phyloP scores from a whole-genome alignment of 2,797 vertebrate species.

The Sylvilagus floridanus region DNA sequence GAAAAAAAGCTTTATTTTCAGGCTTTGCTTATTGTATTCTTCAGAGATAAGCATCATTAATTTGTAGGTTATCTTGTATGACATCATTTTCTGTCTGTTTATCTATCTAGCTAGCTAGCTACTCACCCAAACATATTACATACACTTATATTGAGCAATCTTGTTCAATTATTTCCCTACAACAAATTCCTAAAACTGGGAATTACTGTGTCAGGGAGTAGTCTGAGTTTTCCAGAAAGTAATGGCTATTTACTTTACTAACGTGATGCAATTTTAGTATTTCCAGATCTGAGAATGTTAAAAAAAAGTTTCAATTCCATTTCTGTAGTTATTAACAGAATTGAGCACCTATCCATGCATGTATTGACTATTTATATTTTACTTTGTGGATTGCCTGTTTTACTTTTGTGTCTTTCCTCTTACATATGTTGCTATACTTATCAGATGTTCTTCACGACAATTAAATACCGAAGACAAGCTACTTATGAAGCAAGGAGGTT shows the following conservation, averaged over 20 bases:
- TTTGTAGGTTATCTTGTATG: not conserved
- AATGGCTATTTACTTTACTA: not conserved
- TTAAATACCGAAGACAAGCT: too few species aligned
- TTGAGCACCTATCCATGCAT: not conserved
- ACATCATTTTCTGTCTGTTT: not conserved
- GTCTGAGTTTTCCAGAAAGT: not conserved
- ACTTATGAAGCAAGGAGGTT: too few species aligned
- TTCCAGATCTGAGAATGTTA: constrained; percentile 47
- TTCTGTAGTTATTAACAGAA: not conserved
- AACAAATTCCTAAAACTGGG: not conserved
- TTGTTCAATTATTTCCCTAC: not conserved
- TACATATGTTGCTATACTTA: not conserved
- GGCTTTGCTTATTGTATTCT: not conserved
- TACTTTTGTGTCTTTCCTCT: not conserved
- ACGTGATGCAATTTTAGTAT: not conserved
- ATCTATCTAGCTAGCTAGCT: too few species aligned
- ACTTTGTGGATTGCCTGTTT: not conserved
- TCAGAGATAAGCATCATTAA: not conserved
- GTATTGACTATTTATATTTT: not conserved
- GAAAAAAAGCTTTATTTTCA: not conserved
- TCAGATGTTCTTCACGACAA: too few species aligned
- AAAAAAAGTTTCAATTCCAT: not conserved
- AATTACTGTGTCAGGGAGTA: not conserved
- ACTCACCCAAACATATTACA: not conserved
- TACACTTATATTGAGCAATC: not conserved